Evolutionary conservation across 2,797 vertebrate genomes (phyloP), one percentile per base, ranked within the genome.

Genomic region (Urosaurus nigricauda): DNA sequence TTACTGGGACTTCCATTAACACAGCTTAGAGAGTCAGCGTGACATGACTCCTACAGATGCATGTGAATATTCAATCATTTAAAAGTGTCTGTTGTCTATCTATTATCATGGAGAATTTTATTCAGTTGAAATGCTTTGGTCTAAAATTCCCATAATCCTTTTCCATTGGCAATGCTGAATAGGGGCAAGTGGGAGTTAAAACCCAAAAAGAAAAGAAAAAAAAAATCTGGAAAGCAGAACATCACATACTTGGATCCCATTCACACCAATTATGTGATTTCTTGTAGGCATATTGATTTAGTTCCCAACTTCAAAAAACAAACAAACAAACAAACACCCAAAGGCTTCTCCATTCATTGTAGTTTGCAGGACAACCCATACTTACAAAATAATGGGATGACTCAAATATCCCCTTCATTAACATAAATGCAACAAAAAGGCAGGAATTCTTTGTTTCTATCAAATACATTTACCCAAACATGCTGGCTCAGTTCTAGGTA

Each of bases 1-100:
- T 81, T 73, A 79, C 86, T 81, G 86, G n/a, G 86, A 73, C 78
- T 87, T 81, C 86, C 47, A 87, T 87, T 80, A 81, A 73, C 78
- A 73, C 47, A 87, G 70, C 68, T 87, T 73, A 81, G 51, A 81
- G 53, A 51, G 81, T 32, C 86, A 87, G 78, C 86, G 56, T 73
- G 86, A 37, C 51, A 81, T 21, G 26, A 80, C 58, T 73, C 65
- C 35, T 56, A 37, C 26, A 32, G 51, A 87, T 73, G 35, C 78
- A 40, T 81, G 68, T n/a, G 9, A 87, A 81, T 73, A 35, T 73
- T 73, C 35, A 14, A 43, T 53, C n/a, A 73, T 56, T 87, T 40
- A 56, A 73, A 73, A 73, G 63, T 35, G 35, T 17, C 81, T 68
- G 73, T 80, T 87, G 47, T 14, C 24, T 43, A 8, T 83, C 29